These are phyloP conservation scores for Epinephelus cyanopodus DNA, from an alignment of 2,113 vertebrate species.

Conservation along the genomic window DNA sequence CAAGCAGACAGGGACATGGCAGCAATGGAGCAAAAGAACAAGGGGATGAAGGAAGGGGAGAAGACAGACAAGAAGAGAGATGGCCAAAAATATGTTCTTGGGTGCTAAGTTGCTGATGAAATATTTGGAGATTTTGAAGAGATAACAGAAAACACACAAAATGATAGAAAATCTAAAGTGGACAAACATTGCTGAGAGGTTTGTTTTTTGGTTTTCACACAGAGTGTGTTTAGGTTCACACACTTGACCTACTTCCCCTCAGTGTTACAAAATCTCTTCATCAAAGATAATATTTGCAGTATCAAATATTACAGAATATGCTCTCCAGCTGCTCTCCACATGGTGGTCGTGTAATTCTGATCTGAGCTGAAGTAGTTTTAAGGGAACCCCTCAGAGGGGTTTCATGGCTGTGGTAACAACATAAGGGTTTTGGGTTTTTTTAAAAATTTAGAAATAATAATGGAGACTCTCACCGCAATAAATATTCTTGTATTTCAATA, in stretches of 20 bases:
- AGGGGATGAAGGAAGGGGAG: not conserved
- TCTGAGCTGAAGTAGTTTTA: not conserved
- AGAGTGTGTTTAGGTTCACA: not conserved
- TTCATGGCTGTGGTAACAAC: no score
- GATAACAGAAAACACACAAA: not conserved
- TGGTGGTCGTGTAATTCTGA: not conserved
- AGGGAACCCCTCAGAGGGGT: no score
- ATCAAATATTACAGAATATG: not conserved
- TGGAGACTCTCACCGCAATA: no score
- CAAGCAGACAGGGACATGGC: constrained; percentile 52
- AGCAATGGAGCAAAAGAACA: constrained; percentile 33
- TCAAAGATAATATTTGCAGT: not conserved
- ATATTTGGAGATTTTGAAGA: constrained; percentile 25
- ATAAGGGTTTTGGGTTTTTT: no score
- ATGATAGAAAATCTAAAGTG: constrained; percentile 10
- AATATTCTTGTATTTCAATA: no score
- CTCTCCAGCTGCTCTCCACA: not conserved
- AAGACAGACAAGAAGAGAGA: constrained; percentile 6
- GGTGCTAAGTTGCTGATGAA: constrained; percentile 4
- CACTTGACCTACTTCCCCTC: constrained; percentile 11
- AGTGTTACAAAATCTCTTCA: constrained; percentile 10
- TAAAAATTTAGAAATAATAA: no score
- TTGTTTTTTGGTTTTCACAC: constrained; percentile 15
- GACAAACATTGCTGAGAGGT: not conserved
- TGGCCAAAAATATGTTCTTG: constrained; percentile 17